These are phyloP conservation scores for Amphimallon solstitiale DNA, from an alignment of 2,888 invertebrate species.

Conservation along the genomic window DNA sequence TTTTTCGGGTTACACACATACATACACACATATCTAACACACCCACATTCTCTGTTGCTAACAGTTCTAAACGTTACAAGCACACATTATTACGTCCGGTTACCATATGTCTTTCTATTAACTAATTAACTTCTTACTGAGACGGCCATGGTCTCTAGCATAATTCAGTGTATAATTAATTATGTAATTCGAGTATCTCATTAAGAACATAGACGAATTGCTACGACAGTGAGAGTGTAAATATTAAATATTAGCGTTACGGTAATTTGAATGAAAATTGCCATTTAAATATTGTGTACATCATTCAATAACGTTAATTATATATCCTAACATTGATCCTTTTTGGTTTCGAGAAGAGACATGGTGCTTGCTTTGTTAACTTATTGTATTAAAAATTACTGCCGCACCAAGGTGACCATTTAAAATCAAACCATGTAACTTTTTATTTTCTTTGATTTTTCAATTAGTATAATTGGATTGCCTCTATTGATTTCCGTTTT, in stretches of 20 bases:
- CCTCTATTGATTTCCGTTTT: too few species aligned
- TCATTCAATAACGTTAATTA: constrained; percentile 22
- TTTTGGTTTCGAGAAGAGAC: background rate
- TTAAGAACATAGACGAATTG: constrained; percentile 24
- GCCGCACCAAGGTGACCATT: too few species aligned
- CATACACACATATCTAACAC: constrained; percentile 19
- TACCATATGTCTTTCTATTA: constrained; percentile 34
- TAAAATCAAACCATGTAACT: too few species aligned
- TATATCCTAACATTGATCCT: background rate
- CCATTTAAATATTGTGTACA: constrained; percentile 26
- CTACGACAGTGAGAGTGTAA: constrained; percentile 26
- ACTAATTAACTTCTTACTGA: constrained; percentile 34
- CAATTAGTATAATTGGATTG: too few species aligned
- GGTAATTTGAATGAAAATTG: constrained; percentile 29
- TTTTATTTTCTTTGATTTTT: too few species aligned
- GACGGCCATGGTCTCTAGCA: constrained; percentile 15
- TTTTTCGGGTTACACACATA: constrained; percentile 4
- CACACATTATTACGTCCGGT: constrained; percentile 29
- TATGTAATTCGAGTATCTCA: constrained; percentile 34
- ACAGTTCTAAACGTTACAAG: constrained; percentile 29
- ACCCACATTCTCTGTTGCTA: constrained; percentile 27
- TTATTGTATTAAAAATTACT: too few species aligned
- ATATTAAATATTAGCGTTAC: constrained; percentile 31
- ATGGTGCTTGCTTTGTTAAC: too few species aligned
- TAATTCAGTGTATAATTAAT: constrained; percentile 32